Evolutionary conservation across 1,140 invertebrate genomes (phyloP).

Genomic region (Leucophenga varia): DNA sequence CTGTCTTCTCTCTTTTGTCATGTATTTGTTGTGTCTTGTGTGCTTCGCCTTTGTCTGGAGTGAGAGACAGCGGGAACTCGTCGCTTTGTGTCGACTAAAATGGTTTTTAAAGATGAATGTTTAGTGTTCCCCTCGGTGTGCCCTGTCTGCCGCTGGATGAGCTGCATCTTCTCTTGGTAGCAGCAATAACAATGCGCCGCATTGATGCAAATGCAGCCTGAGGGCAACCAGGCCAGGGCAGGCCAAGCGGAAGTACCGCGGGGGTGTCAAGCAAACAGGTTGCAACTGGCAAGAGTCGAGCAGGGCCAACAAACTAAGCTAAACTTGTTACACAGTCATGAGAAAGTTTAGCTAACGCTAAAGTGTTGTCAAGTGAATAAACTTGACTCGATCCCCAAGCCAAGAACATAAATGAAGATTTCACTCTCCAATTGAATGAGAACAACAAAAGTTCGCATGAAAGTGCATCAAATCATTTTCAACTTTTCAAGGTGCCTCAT

Average conservation of each 20-base stretch:
- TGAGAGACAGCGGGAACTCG: constrained; percentile 23
- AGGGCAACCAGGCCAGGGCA: too few species aligned
- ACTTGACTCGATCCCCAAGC: constrained; percentile 12
- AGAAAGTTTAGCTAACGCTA: constrained; percentile 19
- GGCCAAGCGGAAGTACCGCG: constrained; percentile 18
- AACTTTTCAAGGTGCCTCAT: too few species aligned
- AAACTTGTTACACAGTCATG: constrained; percentile 23
- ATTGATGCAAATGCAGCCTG: constrained; percentile 27
- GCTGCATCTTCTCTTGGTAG: constrained; percentile 9
- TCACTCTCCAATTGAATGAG: too few species aligned
- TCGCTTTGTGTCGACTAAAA: constrained; percentile 46
- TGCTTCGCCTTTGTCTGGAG: background rate
- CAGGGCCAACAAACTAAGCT: constrained; percentile 3
- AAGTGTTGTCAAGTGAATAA: constrained; percentile 18
- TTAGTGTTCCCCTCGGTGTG: constrained; percentile 19
- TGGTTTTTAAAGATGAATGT: constrained; percentile 47
- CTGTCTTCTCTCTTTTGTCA: constrained; percentile 13
- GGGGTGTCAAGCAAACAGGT: constrained; percentile 21
- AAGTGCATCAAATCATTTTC: too few species aligned
- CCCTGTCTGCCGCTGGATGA: constrained; percentile 13
- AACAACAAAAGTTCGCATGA: too few species aligned
- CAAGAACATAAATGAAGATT: too few species aligned
- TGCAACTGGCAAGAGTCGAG: constrained; percentile 11
- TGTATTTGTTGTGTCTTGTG: background rate
- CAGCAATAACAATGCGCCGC: constrained; percentile 16